A percentile compares a stretch with the other conserved stretches of the same genome.
Evolutionary conservation across 2,888 invertebrate genomes (phyloP).

Genomic region (Tipula helvola): DNA sequence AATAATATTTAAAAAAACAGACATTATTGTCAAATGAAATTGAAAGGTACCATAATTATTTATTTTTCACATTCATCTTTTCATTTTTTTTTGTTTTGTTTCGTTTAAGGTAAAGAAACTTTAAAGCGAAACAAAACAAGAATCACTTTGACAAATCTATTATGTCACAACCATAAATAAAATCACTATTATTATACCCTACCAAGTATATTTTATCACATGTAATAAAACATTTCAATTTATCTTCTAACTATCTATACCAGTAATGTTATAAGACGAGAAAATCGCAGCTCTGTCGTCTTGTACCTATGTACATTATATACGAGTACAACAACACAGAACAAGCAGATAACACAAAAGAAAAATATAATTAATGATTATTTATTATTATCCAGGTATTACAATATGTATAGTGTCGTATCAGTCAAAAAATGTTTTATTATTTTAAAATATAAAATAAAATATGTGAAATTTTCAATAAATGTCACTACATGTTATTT

Average conservation of each 20-base stretch:
- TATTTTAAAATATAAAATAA: not conserved
- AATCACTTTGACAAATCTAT: not conserved
- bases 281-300: not conserved
- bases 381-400: not conserved
- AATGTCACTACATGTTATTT: not conserved
- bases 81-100: no score
- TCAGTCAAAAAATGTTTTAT: not conserved
- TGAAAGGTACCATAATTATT: not conserved
- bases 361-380: not conserved
- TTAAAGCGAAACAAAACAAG: not conserved
- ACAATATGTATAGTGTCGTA: not conserved
- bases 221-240: not conserved
- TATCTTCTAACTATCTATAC: not conserved
- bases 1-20: not conserved
- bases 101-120: not conserved
- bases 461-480: not conserved
- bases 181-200: not conserved
- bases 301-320: not conserved
- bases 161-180: slow-evolving; percentile 4
- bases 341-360: not conserved
- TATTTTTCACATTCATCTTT: not conserved
- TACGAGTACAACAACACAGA: not conserved
- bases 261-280: not conserved
- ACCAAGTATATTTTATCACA: not conserved
- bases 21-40: not conserved